Percentiles rank a stretch among this genome's conserved stretches.
Evolutionary conservation across 2,113 vertebrate genomes (phyloP).

Genomic region (Centropristis striata): DNA sequence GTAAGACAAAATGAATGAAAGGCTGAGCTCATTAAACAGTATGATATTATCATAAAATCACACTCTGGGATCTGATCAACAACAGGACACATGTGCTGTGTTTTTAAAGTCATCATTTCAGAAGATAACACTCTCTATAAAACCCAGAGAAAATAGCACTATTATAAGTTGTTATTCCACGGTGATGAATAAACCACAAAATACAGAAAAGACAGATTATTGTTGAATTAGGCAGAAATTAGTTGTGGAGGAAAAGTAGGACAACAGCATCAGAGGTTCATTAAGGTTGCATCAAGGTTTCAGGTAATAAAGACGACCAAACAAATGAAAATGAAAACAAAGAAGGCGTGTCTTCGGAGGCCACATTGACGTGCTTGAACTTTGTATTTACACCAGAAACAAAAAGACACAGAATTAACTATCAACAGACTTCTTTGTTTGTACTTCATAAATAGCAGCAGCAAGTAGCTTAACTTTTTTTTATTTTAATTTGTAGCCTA

Average conservation of each 20-base stretch:
- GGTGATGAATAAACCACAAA: neutral
- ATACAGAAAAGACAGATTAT: neutral
- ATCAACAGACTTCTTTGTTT: neutral
- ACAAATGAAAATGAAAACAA: neutral
- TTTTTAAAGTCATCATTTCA: neutral
- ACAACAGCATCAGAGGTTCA: neutral
- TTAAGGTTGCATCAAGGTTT: too few species aligned
- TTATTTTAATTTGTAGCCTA: too few species aligned
- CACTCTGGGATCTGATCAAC: neutral
- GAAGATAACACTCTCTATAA: neutral
- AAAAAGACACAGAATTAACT: neutral
- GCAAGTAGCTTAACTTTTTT: too few species aligned
- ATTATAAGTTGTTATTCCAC: neutral
- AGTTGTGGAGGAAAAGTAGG: neutral
- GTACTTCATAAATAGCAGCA: neutral
- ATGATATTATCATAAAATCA: neutral
- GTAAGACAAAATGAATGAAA: neutral
- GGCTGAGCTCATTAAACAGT: neutral
- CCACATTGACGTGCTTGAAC: neutral
- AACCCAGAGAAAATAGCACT: neutral
- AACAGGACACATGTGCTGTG: neutral
- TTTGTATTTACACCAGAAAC: neutral
- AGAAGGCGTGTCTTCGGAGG: neutral
- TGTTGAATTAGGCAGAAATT: neutral
- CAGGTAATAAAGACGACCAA: too few species aligned